A percentile compares a stretch with the other conserved stretches of the same genome.
phyloP scores from a whole-genome alignment of 2,113 vertebrate species.

The Halichoerus grypus region DNA sequence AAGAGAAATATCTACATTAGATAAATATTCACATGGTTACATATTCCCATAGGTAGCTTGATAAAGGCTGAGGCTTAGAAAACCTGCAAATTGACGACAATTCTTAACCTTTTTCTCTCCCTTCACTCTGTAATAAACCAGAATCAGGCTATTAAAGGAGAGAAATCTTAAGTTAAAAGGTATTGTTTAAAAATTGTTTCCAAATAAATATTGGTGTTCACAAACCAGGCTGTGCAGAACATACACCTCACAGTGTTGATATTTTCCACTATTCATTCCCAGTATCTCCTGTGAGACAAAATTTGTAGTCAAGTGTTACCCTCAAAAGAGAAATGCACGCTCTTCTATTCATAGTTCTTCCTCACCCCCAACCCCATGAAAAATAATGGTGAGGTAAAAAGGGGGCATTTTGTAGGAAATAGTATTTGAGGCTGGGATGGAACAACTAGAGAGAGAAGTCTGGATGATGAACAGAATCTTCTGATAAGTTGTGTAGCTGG shows the following conservation, averaged over 20 bases:
- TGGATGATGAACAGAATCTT: background rate
- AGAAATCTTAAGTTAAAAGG: background rate
- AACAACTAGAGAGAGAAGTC: background rate
- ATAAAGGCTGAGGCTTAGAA: background rate
- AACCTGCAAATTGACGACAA: background rate
- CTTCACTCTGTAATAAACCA: background rate
- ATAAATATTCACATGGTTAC: background rate
- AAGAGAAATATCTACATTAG: background rate
- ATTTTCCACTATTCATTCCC: background rate
- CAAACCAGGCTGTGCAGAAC: background rate
- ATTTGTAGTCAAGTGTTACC: background rate
- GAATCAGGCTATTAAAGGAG: background rate
- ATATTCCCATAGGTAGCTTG: background rate
- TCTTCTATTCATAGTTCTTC: background rate
- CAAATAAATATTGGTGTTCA: background rate
- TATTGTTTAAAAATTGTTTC: background rate
- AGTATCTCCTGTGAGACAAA: background rate
- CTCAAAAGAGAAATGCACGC: background rate
- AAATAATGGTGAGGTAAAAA: background rate
- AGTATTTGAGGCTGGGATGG: background rate
- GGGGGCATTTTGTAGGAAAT: background rate
- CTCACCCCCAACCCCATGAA: fast-evolving
- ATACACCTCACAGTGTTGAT: background rate
- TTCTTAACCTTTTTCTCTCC: background rate
- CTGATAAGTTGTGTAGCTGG: background rate